phyloP scores from a whole-genome alignment of 2,113 vertebrate genomes.

The Percopsis transmontana region DNA sequence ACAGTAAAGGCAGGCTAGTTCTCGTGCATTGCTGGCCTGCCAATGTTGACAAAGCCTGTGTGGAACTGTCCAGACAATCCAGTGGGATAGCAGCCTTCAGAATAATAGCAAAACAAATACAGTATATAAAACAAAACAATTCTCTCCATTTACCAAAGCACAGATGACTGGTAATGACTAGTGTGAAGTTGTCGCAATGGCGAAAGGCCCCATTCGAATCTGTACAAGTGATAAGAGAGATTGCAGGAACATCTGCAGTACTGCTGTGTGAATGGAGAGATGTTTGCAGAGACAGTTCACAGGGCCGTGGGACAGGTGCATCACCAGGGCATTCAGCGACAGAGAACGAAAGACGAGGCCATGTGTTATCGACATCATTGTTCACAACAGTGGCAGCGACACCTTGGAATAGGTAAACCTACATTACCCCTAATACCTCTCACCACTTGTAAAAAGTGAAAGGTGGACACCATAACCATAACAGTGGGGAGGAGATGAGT shows the following conservation, averaged over 20 bases:
- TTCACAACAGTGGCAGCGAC: constrained; percentile 31
- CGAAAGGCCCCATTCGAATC: neutral
- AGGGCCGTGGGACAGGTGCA: constrained; percentile 48
- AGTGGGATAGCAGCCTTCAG: constrained; percentile 53
- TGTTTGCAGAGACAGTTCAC: constrained; percentile 36
- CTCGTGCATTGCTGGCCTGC: constrained; percentile 26
- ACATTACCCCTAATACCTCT: neutral
- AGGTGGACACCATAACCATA: neutral
- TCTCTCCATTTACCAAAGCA: constrained; percentile 41
- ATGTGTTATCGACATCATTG: constrained; percentile 67
- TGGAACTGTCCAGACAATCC: constrained; percentile 50
- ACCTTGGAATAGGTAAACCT: neutral
- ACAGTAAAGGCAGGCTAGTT: constrained; percentile 32
- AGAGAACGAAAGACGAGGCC: constrained; percentile 54
- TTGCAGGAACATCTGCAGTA: constrained; percentile 6
- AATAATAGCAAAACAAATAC: constrained; percentile 25
- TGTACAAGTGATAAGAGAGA: neutral
- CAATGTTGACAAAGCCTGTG: constrained; percentile 59
- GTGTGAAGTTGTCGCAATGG: neutral
- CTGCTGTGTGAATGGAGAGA: constrained; percentile 44
- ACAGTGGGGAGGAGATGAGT: neutral
- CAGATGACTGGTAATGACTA: neutral
- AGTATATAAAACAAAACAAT: constrained; percentile 25
- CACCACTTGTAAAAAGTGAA: constrained; percentile 9
- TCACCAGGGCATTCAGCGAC: constrained; percentile 53